Base-by-base conservation (phyloP, 2,888 invertebrate species). In the Carpatolechia fugitivella region DNA sequence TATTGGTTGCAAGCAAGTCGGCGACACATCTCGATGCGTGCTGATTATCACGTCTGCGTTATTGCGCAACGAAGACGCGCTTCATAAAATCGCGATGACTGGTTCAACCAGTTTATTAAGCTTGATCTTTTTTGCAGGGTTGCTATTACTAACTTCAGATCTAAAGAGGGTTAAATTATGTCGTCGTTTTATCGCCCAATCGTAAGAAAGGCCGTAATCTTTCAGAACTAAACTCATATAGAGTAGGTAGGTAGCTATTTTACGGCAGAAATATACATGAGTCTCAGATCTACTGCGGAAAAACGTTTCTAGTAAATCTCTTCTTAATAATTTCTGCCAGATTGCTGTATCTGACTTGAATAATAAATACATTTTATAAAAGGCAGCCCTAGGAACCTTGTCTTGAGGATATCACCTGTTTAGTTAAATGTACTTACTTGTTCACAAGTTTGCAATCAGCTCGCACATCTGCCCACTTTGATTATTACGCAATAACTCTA, bases 31-130 rank as follows among this genome's bases (percentile, higher is more conserved):
- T 59, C 66, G 67, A 66, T 74, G 72, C 69, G 63, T 63, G 55
- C 62, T 64, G 70, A 82, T 82, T 81, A 82, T 81, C 81, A 78
- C 79, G 72, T 78, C 68, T 64, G 65, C 60, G 62, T 67, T 70
- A 80, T 85, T 85, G 85, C 78, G 83, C 82, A 82, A 56, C 54
- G 51, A 69, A n/a, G n/a, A n/a, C n/a, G 78, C 70, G 76, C 73
- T 74, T 62, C 70, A 84, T 85, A 80, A 88, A 89, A 89, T 89
- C 88, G 85, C 80, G 68, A 76, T 83, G 76, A 86, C 87, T 72
- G 66, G 88, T 79, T 74, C 60, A 61, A 66, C 81, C 69, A 63
- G 80, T 76, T 70, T 29, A 10, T 24, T 50, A 61, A 52, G 59
- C 60, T 59, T 60, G 54, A 57, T 61, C 61, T 62, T 56, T 63